phyloP scores from a whole-genome alignment of 2,797 vertebrate genomes.

The Tapirus indicus region DNA sequence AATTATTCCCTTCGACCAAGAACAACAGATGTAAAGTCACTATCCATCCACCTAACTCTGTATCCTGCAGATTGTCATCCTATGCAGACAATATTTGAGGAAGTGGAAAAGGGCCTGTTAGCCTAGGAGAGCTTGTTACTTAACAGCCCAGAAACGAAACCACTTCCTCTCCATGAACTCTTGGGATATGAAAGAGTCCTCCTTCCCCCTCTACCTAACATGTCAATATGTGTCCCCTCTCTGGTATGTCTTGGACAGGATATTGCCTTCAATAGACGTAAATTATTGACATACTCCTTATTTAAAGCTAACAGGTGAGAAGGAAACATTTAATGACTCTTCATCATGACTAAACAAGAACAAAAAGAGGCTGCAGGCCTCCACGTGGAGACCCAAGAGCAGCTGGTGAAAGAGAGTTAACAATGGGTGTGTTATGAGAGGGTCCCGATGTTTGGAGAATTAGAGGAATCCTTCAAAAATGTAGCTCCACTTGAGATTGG shows the following conservation, averaged over 20 bases:
- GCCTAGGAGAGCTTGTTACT: neutral
- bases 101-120: neutral
- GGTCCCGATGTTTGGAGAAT: neutral
- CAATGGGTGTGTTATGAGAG: neutral
- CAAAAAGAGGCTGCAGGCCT: neutral
- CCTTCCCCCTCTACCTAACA: too few species aligned
- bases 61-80: neutral
- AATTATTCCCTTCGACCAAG: neutral
- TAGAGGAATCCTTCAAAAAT: neutral
- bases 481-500: neutral
- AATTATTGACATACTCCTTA: neutral
- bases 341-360: neutral
- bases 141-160: constrained; percentile 36
- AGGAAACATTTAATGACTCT: neutral
- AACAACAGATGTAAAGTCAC: neutral
- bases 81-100: neutral
- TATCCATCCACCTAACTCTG: neutral
- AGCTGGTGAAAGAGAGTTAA: neutral
- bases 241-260: neutral
- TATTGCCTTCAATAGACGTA: neutral
- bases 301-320: neutral
- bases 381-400: neutral
- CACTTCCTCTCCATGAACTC: constrained; percentile 12
- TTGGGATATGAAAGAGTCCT: neutral
- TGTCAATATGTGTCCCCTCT: neutral